Percentiles rank a stretch among this genome's conserved stretches.
Conservation (phyloP, 2,888 invertebrate species). For the Phyllotreta striolata region DNA sequence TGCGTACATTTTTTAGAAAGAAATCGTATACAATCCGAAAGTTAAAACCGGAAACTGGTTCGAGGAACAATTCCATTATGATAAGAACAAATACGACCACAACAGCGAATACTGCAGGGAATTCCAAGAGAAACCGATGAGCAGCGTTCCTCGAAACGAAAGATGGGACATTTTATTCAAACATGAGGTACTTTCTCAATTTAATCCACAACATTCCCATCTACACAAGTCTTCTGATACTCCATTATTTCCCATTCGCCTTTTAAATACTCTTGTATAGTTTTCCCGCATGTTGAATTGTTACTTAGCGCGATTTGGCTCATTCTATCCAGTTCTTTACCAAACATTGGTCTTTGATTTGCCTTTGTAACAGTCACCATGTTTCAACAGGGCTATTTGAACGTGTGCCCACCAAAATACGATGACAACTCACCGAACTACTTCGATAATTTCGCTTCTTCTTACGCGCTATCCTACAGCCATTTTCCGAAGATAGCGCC, state of each 20-base stretch:
- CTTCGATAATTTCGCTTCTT: constrained; percentile 63
- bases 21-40: constrained; percentile 39
- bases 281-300: no score
- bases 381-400: constrained; percentile 57
- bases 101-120: constrained; percentile 37
- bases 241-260: no score
- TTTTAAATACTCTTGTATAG: no score
- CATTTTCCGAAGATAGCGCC: constrained; percentile 62
- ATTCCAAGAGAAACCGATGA: constrained; percentile 36
- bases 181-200: constrained; percentile 32
- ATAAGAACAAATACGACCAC: constrained; percentile 35
- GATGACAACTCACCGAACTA: constrained; percentile 63
- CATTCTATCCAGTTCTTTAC: no score
- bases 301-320: no score
- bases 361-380: neutral
- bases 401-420: constrained; percentile 59
- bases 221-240: no score
- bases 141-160: constrained; percentile 28
- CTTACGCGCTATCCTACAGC: constrained; percentile 65
- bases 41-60: constrained; percentile 47
- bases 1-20: constrained; percentile 31
- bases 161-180: constrained; percentile 40
- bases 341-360: no score
- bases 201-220: no score
- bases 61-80: constrained; percentile 37